Evolutionary conservation across 1,140 invertebrate genomes (phyloP).

Genomic region (Agraylea sexmaculata): DNA sequence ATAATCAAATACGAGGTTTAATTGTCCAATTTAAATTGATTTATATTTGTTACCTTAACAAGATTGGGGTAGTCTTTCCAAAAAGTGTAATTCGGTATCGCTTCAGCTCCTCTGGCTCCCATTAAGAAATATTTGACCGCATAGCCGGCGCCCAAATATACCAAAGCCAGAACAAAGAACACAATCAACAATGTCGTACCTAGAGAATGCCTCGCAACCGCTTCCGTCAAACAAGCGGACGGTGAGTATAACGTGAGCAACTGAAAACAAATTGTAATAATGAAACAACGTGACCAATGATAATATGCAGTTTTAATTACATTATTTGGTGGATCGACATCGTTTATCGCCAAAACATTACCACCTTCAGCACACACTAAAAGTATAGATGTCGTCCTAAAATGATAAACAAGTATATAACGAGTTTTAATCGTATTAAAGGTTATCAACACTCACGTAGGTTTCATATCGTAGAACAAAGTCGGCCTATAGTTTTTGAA

Average conservation of each 20-base stretch:
- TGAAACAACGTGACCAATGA: constrained; percentile 7
- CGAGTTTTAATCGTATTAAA: no score
- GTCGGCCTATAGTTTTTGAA: no score
- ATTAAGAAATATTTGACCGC: constrained; percentile 42
- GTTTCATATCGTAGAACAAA: no score
- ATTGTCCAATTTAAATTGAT: constrained; percentile 2
- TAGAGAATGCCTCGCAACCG: constrained; percentile 25
- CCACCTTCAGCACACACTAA: constrained; percentile 27
- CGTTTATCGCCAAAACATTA: constrained; percentile 24
- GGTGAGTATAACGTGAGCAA: constrained; percentile 32
- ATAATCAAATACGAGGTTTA: constrained; percentile 6
- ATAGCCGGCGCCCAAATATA: constrained; percentile 36
- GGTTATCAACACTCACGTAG: no score
- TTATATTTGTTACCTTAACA: constrained; percentile 33
- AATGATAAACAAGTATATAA: constrained; percentile 12
- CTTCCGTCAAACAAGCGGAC: constrained; percentile 29
- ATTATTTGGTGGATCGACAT: constrained; percentile 24
- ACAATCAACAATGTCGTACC: constrained; percentile 36
- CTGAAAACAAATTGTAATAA: constrained; percentile 28
- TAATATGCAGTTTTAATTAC: neutral
- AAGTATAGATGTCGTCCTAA: constrained; percentile 25
- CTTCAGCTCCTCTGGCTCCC: constrained; percentile 43
- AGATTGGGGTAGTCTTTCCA: constrained; percentile 42
- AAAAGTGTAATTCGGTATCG: constrained; percentile 44
- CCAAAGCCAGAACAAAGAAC: constrained; percentile 33